A percentile compares a stretch with the other conserved stretches of the same genome.
Conservation (phyloP, 1,140 invertebrate genomes). For the Cotesia vestalis region DNA sequence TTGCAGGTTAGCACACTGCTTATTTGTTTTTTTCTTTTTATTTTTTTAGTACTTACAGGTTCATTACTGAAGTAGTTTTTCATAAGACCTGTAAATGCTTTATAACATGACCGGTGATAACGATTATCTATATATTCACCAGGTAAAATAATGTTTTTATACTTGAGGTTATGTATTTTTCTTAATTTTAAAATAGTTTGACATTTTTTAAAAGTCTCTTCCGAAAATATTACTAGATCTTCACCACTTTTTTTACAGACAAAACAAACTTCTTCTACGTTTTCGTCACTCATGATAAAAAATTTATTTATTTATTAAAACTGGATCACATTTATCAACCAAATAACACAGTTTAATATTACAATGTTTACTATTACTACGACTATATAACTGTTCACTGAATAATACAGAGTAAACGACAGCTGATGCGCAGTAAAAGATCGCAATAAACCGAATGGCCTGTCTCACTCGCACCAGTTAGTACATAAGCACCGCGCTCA, state of each 20-base stretch:
- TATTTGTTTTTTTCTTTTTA: constrained; percentile 23
- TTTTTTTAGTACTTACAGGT: constrained; percentile 8
- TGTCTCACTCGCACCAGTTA: too few relatives aligned
- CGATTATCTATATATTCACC: constrained; percentile 26
- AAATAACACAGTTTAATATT: too few relatives aligned
- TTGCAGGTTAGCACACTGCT: constrained; percentile 17
- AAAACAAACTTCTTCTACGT: not conserved
- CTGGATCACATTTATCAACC: not conserved
- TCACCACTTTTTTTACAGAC: not conserved
- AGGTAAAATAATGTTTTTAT: too few relatives aligned
- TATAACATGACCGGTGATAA: constrained; percentile 39
- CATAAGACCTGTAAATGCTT: constrained; percentile 36
- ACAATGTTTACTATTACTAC: too few relatives aligned
- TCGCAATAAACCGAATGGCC: too few relatives aligned
- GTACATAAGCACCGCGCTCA: too few relatives aligned
- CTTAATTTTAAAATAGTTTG: constrained; percentile 31
- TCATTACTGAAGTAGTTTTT: constrained; percentile 36
- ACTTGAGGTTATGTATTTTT: too few relatives aligned
- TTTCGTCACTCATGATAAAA: not conserved
- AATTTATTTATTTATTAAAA: not conserved
- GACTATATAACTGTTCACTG: too few relatives aligned
- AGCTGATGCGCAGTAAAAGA: too few relatives aligned
- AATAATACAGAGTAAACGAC: too few relatives aligned
- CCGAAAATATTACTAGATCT: constrained; percentile 31
- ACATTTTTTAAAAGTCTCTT: constrained; percentile 38